phyloP scores from a whole-genome alignment of 37 sponge, comb jelly and placozoan species.

The Crambe crambe region DNA sequence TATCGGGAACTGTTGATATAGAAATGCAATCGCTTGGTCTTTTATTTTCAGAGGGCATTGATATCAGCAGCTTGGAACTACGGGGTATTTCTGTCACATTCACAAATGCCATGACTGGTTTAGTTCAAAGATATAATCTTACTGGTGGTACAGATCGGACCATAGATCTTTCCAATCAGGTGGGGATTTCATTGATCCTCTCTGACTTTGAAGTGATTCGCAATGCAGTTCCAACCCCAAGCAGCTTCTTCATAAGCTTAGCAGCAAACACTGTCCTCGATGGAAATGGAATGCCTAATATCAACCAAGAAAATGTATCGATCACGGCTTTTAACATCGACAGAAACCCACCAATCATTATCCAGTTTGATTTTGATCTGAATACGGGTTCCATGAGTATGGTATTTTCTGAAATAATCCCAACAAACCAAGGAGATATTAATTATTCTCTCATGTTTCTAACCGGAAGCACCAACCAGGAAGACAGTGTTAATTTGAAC shows the following conservation, averaged over 20 bases:
- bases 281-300: conserved; percentile 1
- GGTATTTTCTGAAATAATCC: not conserved
- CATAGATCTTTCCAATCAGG: not conserved
- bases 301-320: not conserved
- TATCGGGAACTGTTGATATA: not conserved
- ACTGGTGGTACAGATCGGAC: not conserved
- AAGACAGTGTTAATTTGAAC: not conserved
- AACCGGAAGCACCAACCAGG: not conserved
- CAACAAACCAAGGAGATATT: not conserved
- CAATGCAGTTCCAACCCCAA: not conserved
- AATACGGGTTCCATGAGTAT: conserved; percentile 10
- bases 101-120: not conserved
- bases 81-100: not conserved
- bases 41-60: not conserved
- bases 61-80: not conserved
- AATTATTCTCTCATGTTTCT: not conserved
- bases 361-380: conserved; percentile 1
- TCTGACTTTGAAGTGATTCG: not conserved
- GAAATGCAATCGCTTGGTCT: not conserved
- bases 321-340: not conserved
- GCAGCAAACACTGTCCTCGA: not conserved
- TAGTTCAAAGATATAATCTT: not conserved
- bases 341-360: not conserved
- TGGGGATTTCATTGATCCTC: not conserved
- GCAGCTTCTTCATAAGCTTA: not conserved